Conservation (phyloP, 2,797 vertebrate species). For the Okamejei kenojei region DNA sequence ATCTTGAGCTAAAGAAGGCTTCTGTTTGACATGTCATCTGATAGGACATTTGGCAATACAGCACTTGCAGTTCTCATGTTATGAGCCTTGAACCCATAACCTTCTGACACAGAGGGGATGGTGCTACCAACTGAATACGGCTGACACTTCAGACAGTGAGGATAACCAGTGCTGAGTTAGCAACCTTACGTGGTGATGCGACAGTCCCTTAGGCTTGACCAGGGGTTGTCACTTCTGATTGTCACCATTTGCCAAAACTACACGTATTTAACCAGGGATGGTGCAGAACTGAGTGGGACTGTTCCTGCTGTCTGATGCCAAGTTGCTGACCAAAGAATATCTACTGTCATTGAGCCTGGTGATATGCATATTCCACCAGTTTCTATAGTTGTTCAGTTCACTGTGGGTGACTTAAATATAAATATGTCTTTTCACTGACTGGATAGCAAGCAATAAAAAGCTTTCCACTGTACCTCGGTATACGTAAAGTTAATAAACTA, state of each 20-base stretch:
- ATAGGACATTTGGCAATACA: not conserved
- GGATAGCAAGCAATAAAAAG: too few relatives aligned
- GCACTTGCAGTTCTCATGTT: too few relatives aligned
- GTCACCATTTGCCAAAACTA: not conserved
- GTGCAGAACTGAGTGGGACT: not conserved
- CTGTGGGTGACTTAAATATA: too few relatives aligned
- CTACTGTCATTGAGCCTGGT: slow-evolving; percentile 46
- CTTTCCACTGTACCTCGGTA: too few relatives aligned
- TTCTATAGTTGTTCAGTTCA: slow-evolving; percentile 55
- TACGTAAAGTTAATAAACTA: too few relatives aligned
- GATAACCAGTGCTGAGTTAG: not conserved
- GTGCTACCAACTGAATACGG: not conserved
- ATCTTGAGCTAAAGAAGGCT: too few relatives aligned
- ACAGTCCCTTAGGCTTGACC: not conserved
- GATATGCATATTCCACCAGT: slow-evolving; percentile 90
- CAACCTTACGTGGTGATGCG: not conserved
- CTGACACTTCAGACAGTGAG: not conserved
- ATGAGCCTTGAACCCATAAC: too few relatives aligned
- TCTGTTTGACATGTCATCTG: not conserved
- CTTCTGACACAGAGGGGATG: too few relatives aligned
- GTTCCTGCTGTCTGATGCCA: not conserved
- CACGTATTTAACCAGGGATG: not conserved
- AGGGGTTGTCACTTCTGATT: not conserved
- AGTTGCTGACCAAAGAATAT: not conserved
- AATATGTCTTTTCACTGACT: too few relatives aligned